These are phyloP conservation scores for Drosophila mauritiana DNA, from an alignment of 1,140 invertebrate species.

Conservation along the genomic window DNA sequence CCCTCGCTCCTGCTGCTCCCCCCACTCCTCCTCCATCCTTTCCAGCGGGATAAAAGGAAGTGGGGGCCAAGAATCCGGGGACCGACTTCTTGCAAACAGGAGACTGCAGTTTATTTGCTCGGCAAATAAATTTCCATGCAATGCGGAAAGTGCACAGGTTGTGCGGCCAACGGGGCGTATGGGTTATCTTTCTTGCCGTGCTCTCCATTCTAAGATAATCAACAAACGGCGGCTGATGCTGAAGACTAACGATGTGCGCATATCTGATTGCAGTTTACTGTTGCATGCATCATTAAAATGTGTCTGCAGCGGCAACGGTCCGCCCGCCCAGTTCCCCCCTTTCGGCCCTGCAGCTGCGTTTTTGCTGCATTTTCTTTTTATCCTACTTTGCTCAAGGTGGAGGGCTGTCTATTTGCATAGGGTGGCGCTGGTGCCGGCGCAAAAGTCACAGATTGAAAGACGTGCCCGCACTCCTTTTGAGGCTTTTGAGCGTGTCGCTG, in stretches of 20 bases:
- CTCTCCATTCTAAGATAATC: constrained; percentile 81
- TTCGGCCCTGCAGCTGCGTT: constrained; percentile 19
- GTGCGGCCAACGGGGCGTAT: constrained; percentile 65
- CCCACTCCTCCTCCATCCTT: background rate
- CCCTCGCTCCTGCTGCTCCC: background rate
- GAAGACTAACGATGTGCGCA: constrained; percentile 83
- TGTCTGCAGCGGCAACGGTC: constrained; percentile 52
- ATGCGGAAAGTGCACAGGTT: constrained; percentile 38
- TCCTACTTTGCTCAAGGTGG: constrained; percentile 77
- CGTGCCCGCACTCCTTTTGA: constrained; percentile 38
- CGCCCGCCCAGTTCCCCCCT: background rate
- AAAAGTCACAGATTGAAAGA: constrained; percentile 60
- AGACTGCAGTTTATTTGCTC: constrained; percentile 75
- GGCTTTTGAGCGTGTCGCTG: constrained; percentile 71
- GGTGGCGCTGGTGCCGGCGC: background rate
- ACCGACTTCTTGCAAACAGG: constrained; percentile 25
- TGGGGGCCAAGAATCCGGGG: constrained; percentile 36
- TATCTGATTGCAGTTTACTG: constrained; percentile 83
- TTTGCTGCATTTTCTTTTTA: constrained; percentile 75
- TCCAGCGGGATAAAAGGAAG: constrained; percentile 35
- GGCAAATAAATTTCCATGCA: constrained; percentile 79
- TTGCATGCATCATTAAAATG: constrained; percentile 83
- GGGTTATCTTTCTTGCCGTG: constrained; percentile 76
- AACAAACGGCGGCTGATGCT: constrained; percentile 82
- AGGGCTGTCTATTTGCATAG: constrained; percentile 68